Evolutionary conservation across 2,888 invertebrate genomes (phyloP), one percentile per base, ranked within the genome.

Genomic region (Amaurobius ferox): DNA sequence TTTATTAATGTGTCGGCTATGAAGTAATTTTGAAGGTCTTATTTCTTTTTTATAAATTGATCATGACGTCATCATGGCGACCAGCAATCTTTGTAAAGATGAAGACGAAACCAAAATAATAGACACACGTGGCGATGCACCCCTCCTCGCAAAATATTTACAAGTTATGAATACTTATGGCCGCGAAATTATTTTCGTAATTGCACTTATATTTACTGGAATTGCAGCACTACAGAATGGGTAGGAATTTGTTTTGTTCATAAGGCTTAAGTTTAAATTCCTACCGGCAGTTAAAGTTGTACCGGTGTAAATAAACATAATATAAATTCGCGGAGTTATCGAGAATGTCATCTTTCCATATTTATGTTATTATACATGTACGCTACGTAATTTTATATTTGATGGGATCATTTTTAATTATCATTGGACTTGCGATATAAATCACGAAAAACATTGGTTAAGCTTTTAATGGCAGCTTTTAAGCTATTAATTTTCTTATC

Each of bases 201-300:
- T 94, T 88, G 93, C 94, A 77, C 91, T 95, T 77, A 93, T 93
- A 79, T 92, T 95, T 83, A 94, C 94, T 2, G 93, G 94, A 13
- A 94, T 95, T 90, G 95, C 95, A 89, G 94, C 94, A 66, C 92
- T 95, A 68, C 94, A 94, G 89, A 95, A 94, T 90, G 93, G 94
- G 95, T 95, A 93, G 93, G 79, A 5, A 70, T 30, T 28, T 26
- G 19, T 35, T 78, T 55, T 74, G 35, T 73, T 77, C 68, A 71
- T 67, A 30, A 76, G 64, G 70, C 44, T 13, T 80, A 78, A 29
- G 30, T 32, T 48, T 30, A 72, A 48, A 55, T 55, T 44, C 44
- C 13, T 16, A 1, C 30, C 32, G 72, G 30, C 29, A 16, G 1
- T n/a, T 68, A n/a, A 44, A 16, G 13, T 0, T 26, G 11, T 16